Evolutionary conservation across 1,140 invertebrate species (phyloP).

Genomic region (Drosophila nigrodunni): DNA sequence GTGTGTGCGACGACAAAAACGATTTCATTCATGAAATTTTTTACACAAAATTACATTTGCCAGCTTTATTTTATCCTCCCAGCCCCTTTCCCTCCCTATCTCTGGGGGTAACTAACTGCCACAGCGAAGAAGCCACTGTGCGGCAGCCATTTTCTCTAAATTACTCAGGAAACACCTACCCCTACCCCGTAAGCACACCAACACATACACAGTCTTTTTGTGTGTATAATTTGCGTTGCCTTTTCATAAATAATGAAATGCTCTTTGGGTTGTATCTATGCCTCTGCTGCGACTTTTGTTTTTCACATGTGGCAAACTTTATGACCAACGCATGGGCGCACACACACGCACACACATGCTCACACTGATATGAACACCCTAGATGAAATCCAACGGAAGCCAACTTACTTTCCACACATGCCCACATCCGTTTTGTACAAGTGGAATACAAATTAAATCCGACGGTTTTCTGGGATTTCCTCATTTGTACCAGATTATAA

Average conservation of each 20-base stretch:
- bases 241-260: slow-evolving; percentile 75
- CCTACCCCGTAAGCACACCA: not conserved
- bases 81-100: slow-evolving; percentile 1
- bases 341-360: slow-evolving; percentile 19
- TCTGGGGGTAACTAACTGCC: slow-evolving; percentile 54
- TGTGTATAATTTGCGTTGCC: slow-evolving; percentile 76
- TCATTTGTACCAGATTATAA: slow-evolving; percentile 79
- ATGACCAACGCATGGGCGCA: slow-evolving; percentile 39
- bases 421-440: slow-evolving; percentile 63
- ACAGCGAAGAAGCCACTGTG: slow-evolving; percentile 50
- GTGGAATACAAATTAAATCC: slow-evolving; percentile 81
- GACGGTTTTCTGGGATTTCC: slow-evolving; percentile 76
- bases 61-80: slow-evolving; percentile 16
- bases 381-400: slow-evolving; percentile 35
- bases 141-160: slow-evolving; percentile 65
- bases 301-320: slow-evolving; percentile 53
- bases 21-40: slow-evolving; percentile 79
- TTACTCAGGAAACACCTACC: slow-evolving; percentile 46
- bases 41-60: slow-evolving; percentile 75
- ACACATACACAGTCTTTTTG: slow-evolving; percentile 21
- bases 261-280: slow-evolving; percentile 54
- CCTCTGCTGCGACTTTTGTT: slow-evolving; percentile 50
- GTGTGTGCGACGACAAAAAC: slow-evolving; percentile 45
- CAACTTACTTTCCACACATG: slow-evolving; percentile 70
- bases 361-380: slow-evolving; percentile 18